Percentiles rank a stretch among this genome's conserved stretches.
Evolutionary conservation across 2,797 vertebrate genomes (phyloP).

Genomic region (Sebastiscus tertius): DNA sequence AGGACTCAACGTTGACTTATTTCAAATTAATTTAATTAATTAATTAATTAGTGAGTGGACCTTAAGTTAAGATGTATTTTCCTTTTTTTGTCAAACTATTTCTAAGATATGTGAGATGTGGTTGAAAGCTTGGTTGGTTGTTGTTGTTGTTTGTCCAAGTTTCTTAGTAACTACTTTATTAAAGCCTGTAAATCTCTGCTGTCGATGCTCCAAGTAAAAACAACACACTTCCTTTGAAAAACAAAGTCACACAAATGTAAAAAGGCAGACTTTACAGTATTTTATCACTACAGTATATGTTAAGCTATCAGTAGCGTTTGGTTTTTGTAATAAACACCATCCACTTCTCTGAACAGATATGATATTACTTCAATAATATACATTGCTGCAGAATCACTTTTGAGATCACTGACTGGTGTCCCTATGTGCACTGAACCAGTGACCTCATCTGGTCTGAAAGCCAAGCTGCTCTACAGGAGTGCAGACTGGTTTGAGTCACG

Average conservation of each 20-base stretch:
- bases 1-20: too few relatives aligned
- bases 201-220: neutral
- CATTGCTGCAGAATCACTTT: neutral
- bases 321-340: neutral
- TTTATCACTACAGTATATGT: neutral
- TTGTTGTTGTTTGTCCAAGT: neutral
- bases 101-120: neutral
- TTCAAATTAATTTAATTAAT: too few relatives aligned
- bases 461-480: neutral
- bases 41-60: neutral
- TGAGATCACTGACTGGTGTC: neutral
- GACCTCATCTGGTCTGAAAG: neutral
- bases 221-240: neutral
- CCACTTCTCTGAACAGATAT: neutral
- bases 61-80: neutral
- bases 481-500: neutral
- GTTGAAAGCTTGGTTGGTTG: neutral
- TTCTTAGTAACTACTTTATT: neutral
- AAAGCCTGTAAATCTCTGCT: neutral
- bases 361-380: neutral
- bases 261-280: too few relatives aligned
- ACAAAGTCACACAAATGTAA: neutral
- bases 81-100: neutral
- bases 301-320: neutral
- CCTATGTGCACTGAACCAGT: neutral